Percentiles rank a stretch among this genome's conserved stretches.
Evolutionary conservation across 1,140 invertebrate genomes (phyloP).

Genomic region (Pogonognathellus flavescens): DNA sequence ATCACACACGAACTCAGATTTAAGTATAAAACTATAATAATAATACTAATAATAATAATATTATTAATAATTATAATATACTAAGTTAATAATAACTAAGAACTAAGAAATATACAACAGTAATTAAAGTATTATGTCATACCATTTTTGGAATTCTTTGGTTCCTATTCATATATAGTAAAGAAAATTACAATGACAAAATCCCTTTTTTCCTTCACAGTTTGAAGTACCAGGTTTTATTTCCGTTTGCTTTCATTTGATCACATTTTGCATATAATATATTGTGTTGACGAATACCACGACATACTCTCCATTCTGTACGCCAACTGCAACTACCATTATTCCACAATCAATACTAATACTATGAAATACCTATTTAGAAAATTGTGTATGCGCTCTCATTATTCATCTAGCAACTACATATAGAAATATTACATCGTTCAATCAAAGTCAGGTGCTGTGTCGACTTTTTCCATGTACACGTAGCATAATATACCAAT

Average conservation of each 20-base stretch:
- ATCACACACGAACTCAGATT: constrained; percentile 8
- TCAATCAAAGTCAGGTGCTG: not conserved
- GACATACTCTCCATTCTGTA: too few species aligned
- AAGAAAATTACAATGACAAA: constrained; percentile 40
- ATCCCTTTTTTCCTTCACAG: not conserved
- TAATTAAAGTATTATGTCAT: constrained; percentile 50
- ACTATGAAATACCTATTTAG: too few species aligned
- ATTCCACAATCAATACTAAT: not conserved
- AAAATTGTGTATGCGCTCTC: too few species aligned
- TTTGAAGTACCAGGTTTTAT: not conserved
- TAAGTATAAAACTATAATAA: constrained; percentile 4
- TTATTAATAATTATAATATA: not conserved
- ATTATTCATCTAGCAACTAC: not conserved
- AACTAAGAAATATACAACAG: constrained; percentile 7
- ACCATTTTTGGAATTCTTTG: constrained; percentile 46
- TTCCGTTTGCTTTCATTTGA: not conserved
- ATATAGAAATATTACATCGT: not conserved
- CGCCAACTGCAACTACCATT: not conserved
- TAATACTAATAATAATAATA: constrained; percentile 23
- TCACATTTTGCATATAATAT: not conserved
- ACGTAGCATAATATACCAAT: too few species aligned
- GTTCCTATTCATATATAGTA: constrained; percentile 42
- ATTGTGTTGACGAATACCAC: too few species aligned
- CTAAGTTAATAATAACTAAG: too few species aligned
- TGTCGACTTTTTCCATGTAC: too few species aligned